Conservation (phyloP, 1,140 invertebrate species). For the Atopsyche davidsoni region DNA sequence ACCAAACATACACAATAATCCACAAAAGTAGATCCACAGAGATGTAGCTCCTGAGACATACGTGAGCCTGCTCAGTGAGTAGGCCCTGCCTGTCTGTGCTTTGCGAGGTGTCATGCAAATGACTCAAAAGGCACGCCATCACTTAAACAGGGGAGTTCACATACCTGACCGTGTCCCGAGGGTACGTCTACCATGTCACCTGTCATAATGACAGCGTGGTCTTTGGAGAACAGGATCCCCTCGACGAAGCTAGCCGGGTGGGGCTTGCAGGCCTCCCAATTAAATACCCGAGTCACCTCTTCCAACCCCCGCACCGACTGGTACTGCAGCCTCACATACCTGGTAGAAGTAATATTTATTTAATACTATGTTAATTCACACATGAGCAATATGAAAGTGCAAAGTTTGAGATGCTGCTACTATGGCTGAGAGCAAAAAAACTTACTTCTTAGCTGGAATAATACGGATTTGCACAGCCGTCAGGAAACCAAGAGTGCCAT, state of each 20-base stretch:
- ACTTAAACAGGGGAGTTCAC: too few species aligned
- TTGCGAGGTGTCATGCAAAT: too few species aligned
- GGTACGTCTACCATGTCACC: constrained; percentile 57
- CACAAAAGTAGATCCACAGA: too few species aligned
- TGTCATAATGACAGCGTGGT: constrained; percentile 70
- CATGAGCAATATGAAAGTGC: neutral
- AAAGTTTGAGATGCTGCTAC: neutral
- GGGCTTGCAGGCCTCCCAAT: constrained; percentile 46
- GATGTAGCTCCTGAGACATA: too few species aligned
- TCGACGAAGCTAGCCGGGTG: constrained; percentile 71
- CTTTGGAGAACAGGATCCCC: constrained; percentile 58
- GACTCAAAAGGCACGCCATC: too few species aligned
- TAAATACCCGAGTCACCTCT: constrained; percentile 48
- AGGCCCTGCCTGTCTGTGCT: too few species aligned
- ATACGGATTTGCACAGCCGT: constrained; percentile 71
- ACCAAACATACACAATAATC: too few species aligned
- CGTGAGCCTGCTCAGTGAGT: too few species aligned
- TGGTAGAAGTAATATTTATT: constrained; percentile 28
- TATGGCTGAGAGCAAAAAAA: neutral
- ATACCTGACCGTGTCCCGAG: constrained; percentile 51
- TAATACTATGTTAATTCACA: neutral
- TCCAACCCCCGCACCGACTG: constrained; percentile 53
- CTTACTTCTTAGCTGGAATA: constrained; percentile 61
- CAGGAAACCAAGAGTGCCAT: constrained; percentile 80
- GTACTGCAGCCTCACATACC: constrained; percentile 65